These are phyloP conservation scores for Amphiprion percula DNA, from an alignment of 2,113 vertebrate species.

Conservation along the genomic window DNA sequence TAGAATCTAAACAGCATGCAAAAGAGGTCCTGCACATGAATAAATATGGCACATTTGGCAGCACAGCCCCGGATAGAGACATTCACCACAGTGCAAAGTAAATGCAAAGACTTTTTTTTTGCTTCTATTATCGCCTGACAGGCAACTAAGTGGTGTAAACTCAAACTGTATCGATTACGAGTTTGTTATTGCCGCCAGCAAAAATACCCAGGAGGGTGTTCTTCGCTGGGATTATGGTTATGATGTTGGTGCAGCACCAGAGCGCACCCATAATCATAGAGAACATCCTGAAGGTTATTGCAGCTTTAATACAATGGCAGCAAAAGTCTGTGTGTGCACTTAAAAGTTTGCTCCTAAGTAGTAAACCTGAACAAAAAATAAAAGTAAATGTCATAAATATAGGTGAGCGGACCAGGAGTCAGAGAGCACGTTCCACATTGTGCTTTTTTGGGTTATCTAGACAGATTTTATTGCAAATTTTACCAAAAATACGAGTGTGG, in stretches of 20 bases:
- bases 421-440: neutral
- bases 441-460: neutral
- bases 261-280: constrained; percentile 37
- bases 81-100: constrained; percentile 24
- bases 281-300: constrained; percentile 58
- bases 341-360: constrained; percentile 27
- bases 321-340: neutral
- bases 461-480: neutral
- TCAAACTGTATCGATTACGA: constrained; percentile 51
- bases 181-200: constrained; percentile 59
- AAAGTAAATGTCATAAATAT: constrained; percentile 11
- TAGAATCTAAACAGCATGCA: neutral
- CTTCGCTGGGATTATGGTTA: constrained; percentile 49
- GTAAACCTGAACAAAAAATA: constrained; percentile 22
- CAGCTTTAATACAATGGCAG: constrained; percentile 46
- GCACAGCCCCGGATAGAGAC: neutral
- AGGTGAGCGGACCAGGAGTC: neutral
- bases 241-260: constrained; percentile 56
- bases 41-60: constrained; percentile 3
- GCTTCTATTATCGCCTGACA: constrained; percentile 23
- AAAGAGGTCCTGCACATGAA: neutral
- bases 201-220: constrained; percentile 60
- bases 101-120: constrained; percentile 3
- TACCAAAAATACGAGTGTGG: no score
- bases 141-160: constrained; percentile 46